Evolutionary conservation across 2,888 invertebrate species (phyloP), one percentile per base, ranked within the genome.

Genomic region (Calephelis perditalis): DNA sequence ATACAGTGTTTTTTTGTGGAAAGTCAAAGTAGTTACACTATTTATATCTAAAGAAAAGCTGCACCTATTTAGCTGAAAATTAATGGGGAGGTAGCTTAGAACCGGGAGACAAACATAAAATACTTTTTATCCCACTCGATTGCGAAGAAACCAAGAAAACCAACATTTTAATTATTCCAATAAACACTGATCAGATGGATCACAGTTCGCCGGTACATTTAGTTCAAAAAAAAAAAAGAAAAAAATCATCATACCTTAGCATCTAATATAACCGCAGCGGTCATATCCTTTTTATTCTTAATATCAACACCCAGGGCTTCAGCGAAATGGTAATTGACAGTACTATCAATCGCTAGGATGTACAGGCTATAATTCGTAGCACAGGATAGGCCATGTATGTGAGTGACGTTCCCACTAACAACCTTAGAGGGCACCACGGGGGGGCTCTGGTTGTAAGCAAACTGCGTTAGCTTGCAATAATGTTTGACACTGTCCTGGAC

Each of bases 261-360:
- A 81, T 96, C 94, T 67, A 96, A 82, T 72, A 96, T 94, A 60
- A 95, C 92, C 55, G 93, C 93, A 40, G 92, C 92, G 44, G 94
- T 95, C 81, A 91, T 93, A 71, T 95, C 93, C 63, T 83, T 90
- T 63, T 78, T 87, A 52, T 86, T 91, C 10, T 81, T 78, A 44
- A 95, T 81, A 77, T 96, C 93, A 35, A 96, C 91, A 3, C 96
- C 96, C 6, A 97, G 91, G 36, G 92, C 92, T 74, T 95, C 94
- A 0, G 96, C 95, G 74, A 96, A 95, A 72, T 95, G 93, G 68
- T 93, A 92, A 74, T 95, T 95, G 59, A 92, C 84, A 2, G 94
- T 79, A 68, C 95, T 95, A 76, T 97, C 96, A 69, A 97, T 91
- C 0, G 95, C 95, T 45, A 96, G 81, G 66, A 89, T 82, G 58